Percentiles rank a stretch among this genome's conserved stretches.
phyloP scores from a whole-genome alignment of 1,140 invertebrate species.

The Gryllus bimaculatus region DNA sequence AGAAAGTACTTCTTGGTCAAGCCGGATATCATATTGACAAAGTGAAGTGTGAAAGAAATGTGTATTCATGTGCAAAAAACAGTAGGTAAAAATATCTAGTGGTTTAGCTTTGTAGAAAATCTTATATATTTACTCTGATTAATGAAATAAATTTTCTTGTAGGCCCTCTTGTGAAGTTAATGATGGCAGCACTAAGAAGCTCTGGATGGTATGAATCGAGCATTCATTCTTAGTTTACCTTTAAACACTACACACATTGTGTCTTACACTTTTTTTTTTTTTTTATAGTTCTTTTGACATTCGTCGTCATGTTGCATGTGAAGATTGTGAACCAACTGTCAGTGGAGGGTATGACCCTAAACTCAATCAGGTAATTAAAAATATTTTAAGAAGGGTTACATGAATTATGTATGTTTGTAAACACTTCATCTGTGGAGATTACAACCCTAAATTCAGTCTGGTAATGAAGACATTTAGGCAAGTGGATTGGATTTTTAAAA shows the following conservation, averaged over 20 bases:
- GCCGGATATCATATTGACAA: constrained; percentile 58
- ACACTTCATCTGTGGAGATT: no score
- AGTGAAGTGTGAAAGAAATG: constrained; percentile 71
- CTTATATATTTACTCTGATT: no score
- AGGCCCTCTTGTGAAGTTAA: constrained; percentile 75
- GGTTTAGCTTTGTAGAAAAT: not conserved
- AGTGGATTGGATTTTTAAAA: no score
- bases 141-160: constrained; percentile 27
- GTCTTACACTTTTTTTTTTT: constrained; percentile 22
- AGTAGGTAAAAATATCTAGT: constrained; percentile 43
- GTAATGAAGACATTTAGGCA: no score
- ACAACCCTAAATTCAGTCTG: no score
- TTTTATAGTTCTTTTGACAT: constrained; percentile 64
- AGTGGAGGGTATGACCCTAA: constrained; percentile 87
- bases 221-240: constrained; percentile 19
- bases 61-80: constrained; percentile 61
- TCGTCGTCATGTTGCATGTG: constrained; percentile 81
- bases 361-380: constrained; percentile 61
- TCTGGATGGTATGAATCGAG: constrained; percentile 63
- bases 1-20: constrained; percentile 47
- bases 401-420: no score
- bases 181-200: constrained; percentile 73
- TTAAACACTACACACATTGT: not conserved
- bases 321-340: constrained; percentile 72
- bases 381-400: no score